Evolutionary conservation across 1,140 invertebrate genomes (phyloP).

Genomic region (Ladona fulva): DNA sequence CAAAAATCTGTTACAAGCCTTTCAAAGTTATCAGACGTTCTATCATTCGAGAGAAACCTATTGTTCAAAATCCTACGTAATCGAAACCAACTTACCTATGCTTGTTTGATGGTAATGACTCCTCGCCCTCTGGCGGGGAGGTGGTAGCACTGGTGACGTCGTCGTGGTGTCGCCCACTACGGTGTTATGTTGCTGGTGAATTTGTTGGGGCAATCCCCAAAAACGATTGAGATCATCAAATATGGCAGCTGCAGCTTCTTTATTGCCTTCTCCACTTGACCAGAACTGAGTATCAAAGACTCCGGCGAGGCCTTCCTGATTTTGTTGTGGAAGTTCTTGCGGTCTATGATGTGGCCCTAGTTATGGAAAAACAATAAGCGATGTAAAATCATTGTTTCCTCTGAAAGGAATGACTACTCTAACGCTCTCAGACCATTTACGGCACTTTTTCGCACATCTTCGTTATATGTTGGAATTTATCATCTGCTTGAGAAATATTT

Average conservation of each 20-base stretch:
- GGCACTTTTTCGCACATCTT: no score
- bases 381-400: no score
- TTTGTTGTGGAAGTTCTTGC: not conserved
- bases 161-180: not conserved
- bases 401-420: no score
- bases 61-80: no score
- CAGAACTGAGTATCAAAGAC: slow-evolving; percentile 5
- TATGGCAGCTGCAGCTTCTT: slow-evolving; percentile 11
- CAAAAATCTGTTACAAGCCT: no score
- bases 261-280: not conserved
- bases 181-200: not conserved
- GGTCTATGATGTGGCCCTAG: not conserved
- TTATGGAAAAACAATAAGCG: no score
- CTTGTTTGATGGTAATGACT: not conserved
- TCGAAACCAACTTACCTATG: not conserved
- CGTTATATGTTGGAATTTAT: no score
- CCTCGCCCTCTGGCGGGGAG: not conserved
- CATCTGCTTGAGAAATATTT: no score
- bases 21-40: no score
- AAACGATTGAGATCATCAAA: slow-evolving; percentile 15
- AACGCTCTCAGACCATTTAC: no score
- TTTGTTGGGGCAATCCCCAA: not conserved
- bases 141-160: not conserved
- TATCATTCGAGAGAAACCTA: no score
- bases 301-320: not conserved